Conservation (phyloP, 1,140 invertebrate species). For the Papilio machaon region DNA sequence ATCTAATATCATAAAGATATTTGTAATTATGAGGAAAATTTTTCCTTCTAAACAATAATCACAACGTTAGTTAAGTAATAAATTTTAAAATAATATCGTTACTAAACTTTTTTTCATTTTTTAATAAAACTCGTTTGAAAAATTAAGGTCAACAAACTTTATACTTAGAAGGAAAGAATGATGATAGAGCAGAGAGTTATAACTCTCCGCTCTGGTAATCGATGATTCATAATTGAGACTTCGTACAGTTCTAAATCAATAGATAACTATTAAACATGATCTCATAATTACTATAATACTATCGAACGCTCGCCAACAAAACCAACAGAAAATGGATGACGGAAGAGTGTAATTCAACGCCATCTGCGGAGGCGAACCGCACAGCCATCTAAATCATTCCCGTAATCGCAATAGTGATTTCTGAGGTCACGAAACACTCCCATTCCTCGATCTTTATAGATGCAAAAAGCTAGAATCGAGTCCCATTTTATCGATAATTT, state of each 20-base stretch:
- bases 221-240: slow-evolving; percentile 73
- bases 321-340: slow-evolving; percentile 50
- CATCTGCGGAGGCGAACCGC: slow-evolving; percentile 64
- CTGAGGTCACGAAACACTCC: slow-evolving; percentile 73
- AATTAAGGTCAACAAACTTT: slow-evolving; percentile 52
- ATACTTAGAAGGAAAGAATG: slow-evolving; percentile 46
- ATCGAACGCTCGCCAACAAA: slow-evolving; percentile 67
- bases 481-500: slow-evolving; percentile 62
- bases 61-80: neutral
- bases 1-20: no score
- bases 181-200: slow-evolving; percentile 58
- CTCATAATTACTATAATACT: slow-evolving; percentile 68
- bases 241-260: slow-evolving; percentile 69
- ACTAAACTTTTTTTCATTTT: neutral
- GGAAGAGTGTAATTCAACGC: slow-evolving; percentile 70
- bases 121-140: neutral
- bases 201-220: slow-evolving; percentile 61
- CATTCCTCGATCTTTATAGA: slow-evolving; percentile 68
- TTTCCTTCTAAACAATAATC: neutral
- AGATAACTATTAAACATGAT: slow-evolving; percentile 73
- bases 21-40: neutral
- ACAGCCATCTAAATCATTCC: slow-evolving; percentile 71
- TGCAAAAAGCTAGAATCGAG: slow-evolving; percentile 58
- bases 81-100: slow-evolving; percentile 4
- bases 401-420: slow-evolving; percentile 73